Percentiles rank a stretch among this genome's conserved stretches.
Conservation (phyloP, 2,797 vertebrate species). For the Anableps anableps region DNA sequence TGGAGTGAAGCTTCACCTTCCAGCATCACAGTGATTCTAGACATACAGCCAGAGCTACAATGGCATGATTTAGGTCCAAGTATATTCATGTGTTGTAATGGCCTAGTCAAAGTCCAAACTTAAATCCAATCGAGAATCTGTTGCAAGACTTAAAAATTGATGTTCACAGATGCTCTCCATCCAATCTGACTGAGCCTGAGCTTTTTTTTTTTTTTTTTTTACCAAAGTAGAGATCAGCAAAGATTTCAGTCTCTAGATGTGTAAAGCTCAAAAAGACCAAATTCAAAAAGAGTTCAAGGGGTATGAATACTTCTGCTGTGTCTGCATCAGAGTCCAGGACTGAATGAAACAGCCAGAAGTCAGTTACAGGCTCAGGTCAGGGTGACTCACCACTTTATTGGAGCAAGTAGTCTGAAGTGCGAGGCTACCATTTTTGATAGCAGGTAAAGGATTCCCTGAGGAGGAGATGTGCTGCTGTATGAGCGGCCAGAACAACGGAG, state of each 20-base stretch:
- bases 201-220: too few relatives aligned
- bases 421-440: conserved; percentile 69
- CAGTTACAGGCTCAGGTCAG: conserved; percentile 70
- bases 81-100: neutral
- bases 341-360: conserved; percentile 2
- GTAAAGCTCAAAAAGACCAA: neutral
- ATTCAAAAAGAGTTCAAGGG: neutral
- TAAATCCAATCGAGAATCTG: conserved; percentile 1
- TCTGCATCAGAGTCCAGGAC: conserved; percentile 21
- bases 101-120: neutral
- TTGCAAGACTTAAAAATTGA: neutral
- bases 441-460: conserved; percentile 42
- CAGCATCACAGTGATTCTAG: too few relatives aligned
- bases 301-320: neutral
- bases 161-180: neutral
- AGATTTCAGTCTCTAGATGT: neutral
- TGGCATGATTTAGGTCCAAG: neutral
- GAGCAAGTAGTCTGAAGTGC: conserved; percentile 66
- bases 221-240: too few relatives aligned
- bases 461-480: conserved; percentile 67
- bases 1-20: too few relatives aligned
- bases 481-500: conserved; percentile 76
- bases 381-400: conserved; percentile 56
- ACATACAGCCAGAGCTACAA: neutral
- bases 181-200: neutral